phyloP scores from a whole-genome alignment of 2,888 invertebrate species.

The Rhagium mordax region DNA sequence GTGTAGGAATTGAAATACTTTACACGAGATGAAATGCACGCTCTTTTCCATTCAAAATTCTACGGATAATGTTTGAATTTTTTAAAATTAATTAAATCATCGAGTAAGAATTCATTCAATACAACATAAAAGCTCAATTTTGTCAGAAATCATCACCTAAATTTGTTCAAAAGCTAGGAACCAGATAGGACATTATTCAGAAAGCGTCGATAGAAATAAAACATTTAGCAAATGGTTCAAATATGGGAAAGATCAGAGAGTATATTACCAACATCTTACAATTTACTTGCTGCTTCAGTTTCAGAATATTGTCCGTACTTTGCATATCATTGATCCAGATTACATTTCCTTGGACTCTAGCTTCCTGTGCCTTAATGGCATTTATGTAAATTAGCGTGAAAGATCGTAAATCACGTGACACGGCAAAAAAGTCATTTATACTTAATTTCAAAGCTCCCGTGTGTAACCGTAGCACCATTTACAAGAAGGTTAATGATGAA shows the following conservation, averaged over 20 bases:
- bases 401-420: conserved; percentile 4
- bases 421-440: conserved; percentile 6
- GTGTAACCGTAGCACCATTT: not conserved
- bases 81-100: no score
- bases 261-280: not conserved
- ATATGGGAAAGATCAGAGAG: not conserved
- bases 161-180: no score
- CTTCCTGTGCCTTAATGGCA: not conserved
- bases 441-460: not conserved
- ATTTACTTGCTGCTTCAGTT: not conserved
- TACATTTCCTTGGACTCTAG: not conserved
- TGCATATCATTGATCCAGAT: not conserved
- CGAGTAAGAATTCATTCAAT: no score
- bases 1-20: no score
- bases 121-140: no score
- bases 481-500: no score
- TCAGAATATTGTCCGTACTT: not conserved
- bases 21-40: no score
- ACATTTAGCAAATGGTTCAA: not conserved
- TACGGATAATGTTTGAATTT: no score
- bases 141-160: no score
- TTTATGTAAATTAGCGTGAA: not conserved
- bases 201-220: not conserved
- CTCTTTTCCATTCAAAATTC: no score
- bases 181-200: no score